These are phyloP conservation scores for Eueides isabella DNA, from an alignment of 1,140 invertebrate species.

Conservation along the genomic window DNA sequence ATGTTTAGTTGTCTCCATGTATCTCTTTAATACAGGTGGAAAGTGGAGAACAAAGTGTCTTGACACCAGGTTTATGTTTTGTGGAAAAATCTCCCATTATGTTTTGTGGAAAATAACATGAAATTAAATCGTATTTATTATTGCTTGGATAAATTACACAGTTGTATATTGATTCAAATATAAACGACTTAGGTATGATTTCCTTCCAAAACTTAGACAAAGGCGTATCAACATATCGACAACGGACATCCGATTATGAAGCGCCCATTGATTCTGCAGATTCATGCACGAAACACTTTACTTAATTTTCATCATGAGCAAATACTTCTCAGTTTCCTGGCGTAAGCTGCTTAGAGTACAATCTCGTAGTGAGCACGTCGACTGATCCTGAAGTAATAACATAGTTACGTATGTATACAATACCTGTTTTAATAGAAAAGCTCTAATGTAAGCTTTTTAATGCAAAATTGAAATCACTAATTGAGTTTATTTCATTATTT, in stretches of 20 bases:
- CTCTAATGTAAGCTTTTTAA: not conserved
- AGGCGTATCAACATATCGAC: not conserved
- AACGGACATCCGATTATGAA: not conserved
- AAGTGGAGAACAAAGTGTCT: too few species aligned
- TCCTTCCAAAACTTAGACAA: not conserved
- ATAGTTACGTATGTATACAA: not conserved
- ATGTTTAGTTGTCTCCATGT: too few species aligned
- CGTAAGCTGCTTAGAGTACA: slow-evolving; percentile 25
- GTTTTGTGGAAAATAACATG: too few species aligned
- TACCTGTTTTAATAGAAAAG: not conserved
- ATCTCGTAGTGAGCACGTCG: not conserved
- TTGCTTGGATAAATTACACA: too few species aligned
- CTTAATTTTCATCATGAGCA: slow-evolving; percentile 16
- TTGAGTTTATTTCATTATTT: not conserved
- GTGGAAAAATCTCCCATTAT: too few species aligned
- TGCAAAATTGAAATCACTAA: not conserved
- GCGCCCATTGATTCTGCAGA: not conserved
- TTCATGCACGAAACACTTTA: slow-evolving; percentile 5
- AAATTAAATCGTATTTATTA: too few species aligned
- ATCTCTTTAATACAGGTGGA: too few species aligned
- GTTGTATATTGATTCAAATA: too few species aligned
- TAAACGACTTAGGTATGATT: not conserved
- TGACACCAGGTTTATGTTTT: too few species aligned
- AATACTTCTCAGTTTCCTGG: slow-evolving; percentile 19
- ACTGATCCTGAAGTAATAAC: slow-evolving; percentile 8